A percentile compares a stretch with the other conserved stretches of the same genome.
These are phyloP conservation scores for Pachyseris speciosa DNA, from an alignment of 64 coral and sea anemone genomes.

Conservation along the genomic window DNA sequence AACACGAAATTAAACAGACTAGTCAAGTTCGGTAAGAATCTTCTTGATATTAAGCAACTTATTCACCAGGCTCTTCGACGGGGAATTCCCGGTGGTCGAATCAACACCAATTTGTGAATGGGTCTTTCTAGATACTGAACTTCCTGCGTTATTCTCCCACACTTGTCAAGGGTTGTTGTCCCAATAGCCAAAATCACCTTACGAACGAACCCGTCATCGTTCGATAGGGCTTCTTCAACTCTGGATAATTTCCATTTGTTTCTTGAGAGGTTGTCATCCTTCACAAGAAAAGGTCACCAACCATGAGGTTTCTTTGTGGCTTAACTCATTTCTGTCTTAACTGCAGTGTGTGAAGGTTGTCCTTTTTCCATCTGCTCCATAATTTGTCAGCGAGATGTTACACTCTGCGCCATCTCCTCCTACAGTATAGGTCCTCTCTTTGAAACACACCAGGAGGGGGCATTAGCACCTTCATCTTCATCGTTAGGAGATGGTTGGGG, in stretches of 20 bases:
- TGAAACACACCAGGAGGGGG: conserved; percentile 43
- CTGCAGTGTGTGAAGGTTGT: conserved; percentile 31
- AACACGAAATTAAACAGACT: not conserved
- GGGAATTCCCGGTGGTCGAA: conserved; percentile 1
- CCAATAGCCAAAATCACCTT: not conserved
- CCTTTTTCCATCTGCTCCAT: not conserved
- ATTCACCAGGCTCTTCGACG: not conserved
- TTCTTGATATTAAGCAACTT: not conserved
- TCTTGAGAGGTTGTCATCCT: not conserved
- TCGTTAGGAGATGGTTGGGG: conserved; percentile 30
- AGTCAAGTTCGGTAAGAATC: not conserved
- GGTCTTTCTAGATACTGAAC: conserved; percentile 2
- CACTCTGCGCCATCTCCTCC: conserved; percentile 13
- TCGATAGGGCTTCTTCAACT: not conserved
- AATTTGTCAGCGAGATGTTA: conserved; percentile 27
- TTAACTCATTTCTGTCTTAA: not conserved
- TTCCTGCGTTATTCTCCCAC: not conserved
- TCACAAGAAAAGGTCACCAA: conserved; percentile 1
- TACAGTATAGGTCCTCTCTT: conserved; percentile 10
- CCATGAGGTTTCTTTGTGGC: conserved; percentile 1
- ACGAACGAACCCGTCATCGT: not conserved
- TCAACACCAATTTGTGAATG: conserved; percentile 16
- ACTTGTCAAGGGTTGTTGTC: not conserved
- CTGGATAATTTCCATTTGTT: conserved; percentile 34
- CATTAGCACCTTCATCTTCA: conserved; percentile 41